Conservation (phyloP, 2,888 invertebrate species). For the Capitulum mitella region DNA sequence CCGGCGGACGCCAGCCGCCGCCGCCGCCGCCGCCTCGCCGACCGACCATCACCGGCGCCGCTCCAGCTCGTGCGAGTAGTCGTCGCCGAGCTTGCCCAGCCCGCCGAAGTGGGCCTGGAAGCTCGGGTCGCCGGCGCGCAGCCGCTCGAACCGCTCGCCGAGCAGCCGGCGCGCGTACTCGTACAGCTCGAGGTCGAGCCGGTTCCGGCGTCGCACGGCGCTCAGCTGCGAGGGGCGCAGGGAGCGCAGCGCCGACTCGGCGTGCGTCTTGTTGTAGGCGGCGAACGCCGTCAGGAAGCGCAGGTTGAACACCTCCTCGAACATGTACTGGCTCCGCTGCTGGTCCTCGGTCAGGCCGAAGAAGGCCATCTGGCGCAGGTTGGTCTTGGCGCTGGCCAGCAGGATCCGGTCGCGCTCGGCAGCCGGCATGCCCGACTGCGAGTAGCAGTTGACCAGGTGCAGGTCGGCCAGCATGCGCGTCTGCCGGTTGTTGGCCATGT, state of each 20-base stretch:
- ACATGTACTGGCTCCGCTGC: slow-evolving; percentile 84
- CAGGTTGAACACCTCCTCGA: slow-evolving; percentile 87
- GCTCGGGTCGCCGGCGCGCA: slow-evolving; percentile 30
- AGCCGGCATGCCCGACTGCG: slow-evolving; percentile 59
- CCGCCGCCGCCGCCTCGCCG: background rate
- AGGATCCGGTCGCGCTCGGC: slow-evolving; percentile 66
- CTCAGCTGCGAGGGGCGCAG: slow-evolving; percentile 66
- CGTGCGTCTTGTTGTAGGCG: slow-evolving; percentile 74
- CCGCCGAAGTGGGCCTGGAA: slow-evolving; percentile 32
- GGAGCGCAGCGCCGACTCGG: slow-evolving; percentile 69
- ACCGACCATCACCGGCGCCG: background rate
- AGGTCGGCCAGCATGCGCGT: slow-evolving; percentile 89
- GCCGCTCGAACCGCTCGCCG: slow-evolving; percentile 55
- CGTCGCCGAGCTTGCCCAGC: background rate
- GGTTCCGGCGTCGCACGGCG: slow-evolving; percentile 70
- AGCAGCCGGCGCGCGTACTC: slow-evolving; percentile 84
- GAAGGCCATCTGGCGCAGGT: slow-evolving; percentile 90
- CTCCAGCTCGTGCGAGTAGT: background rate
- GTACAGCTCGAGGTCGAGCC: slow-evolving; percentile 86
- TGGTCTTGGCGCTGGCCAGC: slow-evolving; percentile 89
- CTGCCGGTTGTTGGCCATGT: slow-evolving; percentile 92
- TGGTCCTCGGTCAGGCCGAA: slow-evolving; percentile 96
- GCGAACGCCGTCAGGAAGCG: slow-evolving; percentile 75
- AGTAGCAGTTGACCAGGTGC: slow-evolving; percentile 90
- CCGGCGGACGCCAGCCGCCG: background rate